Percentiles rank a stretch among this genome's conserved stretches.
phyloP scores from a whole-genome alignment of 2,888 invertebrate species.

The Melitaea athalia region DNA sequence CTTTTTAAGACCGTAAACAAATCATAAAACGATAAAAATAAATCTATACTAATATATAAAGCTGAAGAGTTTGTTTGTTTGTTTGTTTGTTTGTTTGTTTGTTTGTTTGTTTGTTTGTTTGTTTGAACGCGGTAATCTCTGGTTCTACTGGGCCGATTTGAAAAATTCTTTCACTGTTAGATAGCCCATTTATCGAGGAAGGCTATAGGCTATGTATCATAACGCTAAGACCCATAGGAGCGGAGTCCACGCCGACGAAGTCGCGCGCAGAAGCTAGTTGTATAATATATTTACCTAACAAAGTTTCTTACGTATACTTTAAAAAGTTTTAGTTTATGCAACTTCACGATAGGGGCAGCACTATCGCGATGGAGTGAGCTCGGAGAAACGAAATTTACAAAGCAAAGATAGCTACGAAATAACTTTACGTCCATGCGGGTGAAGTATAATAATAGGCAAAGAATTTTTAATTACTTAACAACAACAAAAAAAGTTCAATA shows the following conservation, averaged over 20 bases:
- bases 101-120: too few relatives aligned
- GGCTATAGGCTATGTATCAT: too few relatives aligned
- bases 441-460: background rate
- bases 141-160: too few relatives aligned
- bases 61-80: too few relatives aligned
- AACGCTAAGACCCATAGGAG: too few relatives aligned
- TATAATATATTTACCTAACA: background rate
- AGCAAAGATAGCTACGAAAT: background rate
- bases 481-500: background rate
- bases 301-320: background rate
- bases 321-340: background rate
- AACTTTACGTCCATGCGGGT: background rate
- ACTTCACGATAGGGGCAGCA: background rate
- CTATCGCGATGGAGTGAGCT: background rate
- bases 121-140: too few relatives aligned
- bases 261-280: too few relatives aligned
- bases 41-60: too few relatives aligned
- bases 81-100: too few relatives aligned
- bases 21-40: background rate
- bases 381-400: background rate
- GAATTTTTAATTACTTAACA: background rate
- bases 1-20: background rate
- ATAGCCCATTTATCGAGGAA: too few relatives aligned
- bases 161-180: too few relatives aligned
- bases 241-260: too few relatives aligned